Percentiles rank a stretch among this genome's conserved stretches.
Evolutionary conservation across 2,797 vertebrate species (phyloP).

Genomic region (Muraenolepis orangiensis): DNA sequence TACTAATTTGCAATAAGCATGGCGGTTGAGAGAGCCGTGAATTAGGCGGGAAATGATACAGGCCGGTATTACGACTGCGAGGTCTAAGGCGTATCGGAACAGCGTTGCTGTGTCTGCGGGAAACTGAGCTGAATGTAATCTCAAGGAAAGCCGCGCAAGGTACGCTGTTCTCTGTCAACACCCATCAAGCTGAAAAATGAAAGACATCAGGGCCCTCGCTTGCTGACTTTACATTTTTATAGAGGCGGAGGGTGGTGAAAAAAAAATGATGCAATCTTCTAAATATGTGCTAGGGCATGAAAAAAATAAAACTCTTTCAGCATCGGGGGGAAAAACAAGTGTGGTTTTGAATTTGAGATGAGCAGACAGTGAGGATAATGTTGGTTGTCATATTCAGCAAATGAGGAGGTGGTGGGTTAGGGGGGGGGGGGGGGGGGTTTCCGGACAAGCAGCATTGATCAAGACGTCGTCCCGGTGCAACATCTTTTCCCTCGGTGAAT

Average conservation of each 20-base stretch:
- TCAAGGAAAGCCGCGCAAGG: conserved; percentile 21
- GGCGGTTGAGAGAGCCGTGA: neutral
- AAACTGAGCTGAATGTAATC: conserved; percentile 26
- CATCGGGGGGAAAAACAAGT: neutral
- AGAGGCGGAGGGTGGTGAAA: conserved; percentile 24
- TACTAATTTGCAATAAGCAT: neutral
- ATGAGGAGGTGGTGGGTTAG: neutral
- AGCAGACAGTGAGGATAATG: neutral
- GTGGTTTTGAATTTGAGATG: neutral
- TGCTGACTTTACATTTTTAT: conserved; percentile 67
- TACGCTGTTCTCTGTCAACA: conserved; percentile 22
- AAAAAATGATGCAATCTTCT: conserved; percentile 43
- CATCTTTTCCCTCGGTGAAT: neutral
- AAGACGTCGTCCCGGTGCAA: neutral
- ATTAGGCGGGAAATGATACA: neutral
- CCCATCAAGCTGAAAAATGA: conserved; percentile 69
- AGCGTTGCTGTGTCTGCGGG: conserved; percentile 26
- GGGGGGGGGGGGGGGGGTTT: neutral
- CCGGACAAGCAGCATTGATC: neutral
- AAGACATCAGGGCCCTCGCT: conserved; percentile 55
- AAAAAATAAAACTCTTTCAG: conserved; percentile 9
- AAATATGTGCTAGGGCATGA: conserved; percentile 38
- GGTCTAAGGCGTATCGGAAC: neutral
- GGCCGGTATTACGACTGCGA: neutral
- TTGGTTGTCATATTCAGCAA: neutral